A percentile compares a stretch with the other conserved stretches of the same genome.
Evolutionary conservation across 1,140 invertebrate species (phyloP).

Genomic region (Telenomus remus): DNA sequence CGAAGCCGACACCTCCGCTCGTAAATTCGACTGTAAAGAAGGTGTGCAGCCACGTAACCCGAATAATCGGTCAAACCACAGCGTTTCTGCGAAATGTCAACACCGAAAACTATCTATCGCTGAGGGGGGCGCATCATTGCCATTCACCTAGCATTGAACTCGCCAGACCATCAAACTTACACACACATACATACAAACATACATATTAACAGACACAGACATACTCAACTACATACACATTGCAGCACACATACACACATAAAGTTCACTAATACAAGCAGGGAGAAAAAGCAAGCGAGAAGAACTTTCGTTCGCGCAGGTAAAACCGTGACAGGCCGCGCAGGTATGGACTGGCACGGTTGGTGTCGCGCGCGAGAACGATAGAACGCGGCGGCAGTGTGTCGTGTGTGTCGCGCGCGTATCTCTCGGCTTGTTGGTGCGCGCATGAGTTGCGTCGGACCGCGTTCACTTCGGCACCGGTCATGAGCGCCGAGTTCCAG

Average conservation of each 20-base stretch:
- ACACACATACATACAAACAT: not conserved
- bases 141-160: slow-evolving; percentile 54
- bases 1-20: slow-evolving; percentile 5
- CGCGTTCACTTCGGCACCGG: slow-evolving; percentile 29
- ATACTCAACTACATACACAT: not conserved
- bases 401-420: slow-evolving; percentile 40
- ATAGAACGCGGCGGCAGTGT: slow-evolving; percentile 30
- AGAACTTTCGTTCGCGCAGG: slow-evolving; percentile 42
- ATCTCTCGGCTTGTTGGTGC: slow-evolving; percentile 14
- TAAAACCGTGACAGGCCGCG: slow-evolving; percentile 34
- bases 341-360: slow-evolving; percentile 23
- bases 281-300: not conserved
- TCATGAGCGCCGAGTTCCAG: slow-evolving; percentile 45
- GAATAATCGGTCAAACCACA: slow-evolving; percentile 22
- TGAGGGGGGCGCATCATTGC: slow-evolving; percentile 20
- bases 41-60: not conserved
- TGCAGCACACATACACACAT: not conserved
- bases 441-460: slow-evolving; percentile 31
- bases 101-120: slow-evolving; percentile 13
- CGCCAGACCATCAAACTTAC: slow-evolving; percentile 23
- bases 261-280: slow-evolving; percentile 2
- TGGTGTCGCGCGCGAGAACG: slow-evolving; percentile 17
- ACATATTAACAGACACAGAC: not conserved
- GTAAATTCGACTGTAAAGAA: not conserved
- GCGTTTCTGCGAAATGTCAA: slow-evolving; percentile 28